Conservation (phyloP, 2,888 invertebrate species). For the Drosophila helvetica region DNA sequence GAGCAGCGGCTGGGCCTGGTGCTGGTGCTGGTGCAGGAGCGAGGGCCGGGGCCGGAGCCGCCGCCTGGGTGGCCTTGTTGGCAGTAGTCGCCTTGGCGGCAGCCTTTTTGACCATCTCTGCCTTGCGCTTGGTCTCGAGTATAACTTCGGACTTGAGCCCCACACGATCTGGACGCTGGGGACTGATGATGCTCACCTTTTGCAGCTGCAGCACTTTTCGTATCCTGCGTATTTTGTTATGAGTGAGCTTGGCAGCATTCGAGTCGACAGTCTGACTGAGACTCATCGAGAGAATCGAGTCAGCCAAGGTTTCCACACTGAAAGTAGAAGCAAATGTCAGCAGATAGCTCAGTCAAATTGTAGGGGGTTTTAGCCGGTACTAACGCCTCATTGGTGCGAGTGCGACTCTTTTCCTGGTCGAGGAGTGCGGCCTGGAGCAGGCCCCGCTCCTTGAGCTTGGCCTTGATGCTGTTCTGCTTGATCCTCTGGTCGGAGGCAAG, state of each 20-base stretch:
- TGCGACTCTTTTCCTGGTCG: conserved; percentile 54
- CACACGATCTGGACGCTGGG: conserved; percentile 82
- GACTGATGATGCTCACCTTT: conserved; percentile 77
- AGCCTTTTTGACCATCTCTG: conserved; percentile 62
- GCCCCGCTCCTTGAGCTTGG: conserved; percentile 79
- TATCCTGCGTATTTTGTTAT: conserved; percentile 75
- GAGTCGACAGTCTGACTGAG: conserved; percentile 76
- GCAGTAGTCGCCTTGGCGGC: conserved; percentile 46
- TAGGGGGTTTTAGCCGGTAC: not conserved
- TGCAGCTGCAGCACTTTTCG: conserved; percentile 72
- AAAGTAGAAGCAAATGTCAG: not conserved
- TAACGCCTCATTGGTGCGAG: conserved; percentile 59
- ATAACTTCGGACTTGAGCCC: conserved; percentile 83
- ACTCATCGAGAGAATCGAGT: conserved; percentile 83
- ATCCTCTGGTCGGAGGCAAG: conserved; percentile 86
- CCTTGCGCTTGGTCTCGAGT: conserved; percentile 78
- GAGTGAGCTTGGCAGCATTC: conserved; percentile 74
- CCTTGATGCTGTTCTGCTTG: conserved; percentile 82
- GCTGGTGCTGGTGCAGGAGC: not conserved
- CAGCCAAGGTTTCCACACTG: conserved; percentile 82
- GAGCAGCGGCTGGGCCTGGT: conserved; percentile 4
- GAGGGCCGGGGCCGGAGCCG: not conserved
- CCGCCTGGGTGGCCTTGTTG: conserved; percentile 47
- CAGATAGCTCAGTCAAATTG: not conserved
- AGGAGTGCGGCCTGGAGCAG: conserved; percentile 56